A percentile compares a stretch with the other conserved stretches of the same genome.
These are phyloP conservation scores for Casuarius casuarius DNA, from an alignment of 2,113 vertebrate genomes.

Conservation along the genomic window DNA sequence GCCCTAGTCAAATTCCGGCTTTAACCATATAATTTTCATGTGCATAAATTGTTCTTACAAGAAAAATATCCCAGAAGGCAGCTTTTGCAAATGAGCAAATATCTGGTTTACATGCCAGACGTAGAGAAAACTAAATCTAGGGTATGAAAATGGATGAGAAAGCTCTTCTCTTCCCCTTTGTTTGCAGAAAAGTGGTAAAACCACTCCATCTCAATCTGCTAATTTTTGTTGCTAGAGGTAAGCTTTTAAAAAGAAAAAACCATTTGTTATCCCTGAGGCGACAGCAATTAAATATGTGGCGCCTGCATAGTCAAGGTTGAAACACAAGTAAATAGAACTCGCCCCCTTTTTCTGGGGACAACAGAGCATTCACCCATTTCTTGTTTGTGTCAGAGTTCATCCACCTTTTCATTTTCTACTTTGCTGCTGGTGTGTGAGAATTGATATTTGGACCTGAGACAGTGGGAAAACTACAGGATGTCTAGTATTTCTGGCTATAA, in stretches of 20 bases:
- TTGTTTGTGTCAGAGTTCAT: background rate
- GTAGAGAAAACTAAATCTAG: background rate
- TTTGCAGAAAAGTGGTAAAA: background rate
- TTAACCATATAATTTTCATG: background rate
- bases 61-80: background rate
- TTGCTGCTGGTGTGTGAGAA: background rate
- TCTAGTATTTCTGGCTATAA: background rate
- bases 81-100: background rate
- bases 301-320: background rate
- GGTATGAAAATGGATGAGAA: background rate
- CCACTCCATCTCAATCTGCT: background rate
- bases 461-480: background rate
- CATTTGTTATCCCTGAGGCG: background rate
- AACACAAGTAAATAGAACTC: background rate
- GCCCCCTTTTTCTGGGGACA: background rate
- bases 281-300: background rate
- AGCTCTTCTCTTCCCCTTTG: background rate
- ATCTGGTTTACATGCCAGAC: background rate
- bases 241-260: background rate
- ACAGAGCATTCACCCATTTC: background rate
- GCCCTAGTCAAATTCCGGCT: background rate
- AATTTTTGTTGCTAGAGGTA: background rate
- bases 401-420: background rate
- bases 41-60: background rate
- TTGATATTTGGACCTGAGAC: background rate